Base-by-base conservation (phyloP, 1,140 invertebrate species). In the Brachionus angularis region DNA sequence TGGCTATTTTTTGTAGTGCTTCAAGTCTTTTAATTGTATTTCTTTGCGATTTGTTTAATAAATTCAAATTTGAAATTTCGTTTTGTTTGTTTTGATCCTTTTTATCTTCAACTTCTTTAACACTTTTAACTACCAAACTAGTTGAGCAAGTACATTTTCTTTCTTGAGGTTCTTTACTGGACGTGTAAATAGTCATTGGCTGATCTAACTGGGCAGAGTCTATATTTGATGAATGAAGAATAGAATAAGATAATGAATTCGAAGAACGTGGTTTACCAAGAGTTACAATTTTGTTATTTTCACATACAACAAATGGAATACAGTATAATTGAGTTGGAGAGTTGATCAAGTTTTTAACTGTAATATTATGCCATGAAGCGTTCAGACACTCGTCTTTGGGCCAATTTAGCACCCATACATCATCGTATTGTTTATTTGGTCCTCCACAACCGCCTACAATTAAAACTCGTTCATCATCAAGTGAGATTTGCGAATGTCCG, bases 311-410 rank as follows among this genome's bases (percentile, higher is more conserved):
- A 93, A 69, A 89, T 90, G 72, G 91, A 90, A 84, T 91, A 81
- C 90, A 93, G 89, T 91, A 93, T 76, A 94, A 87, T 77, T 91
- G 89, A 3, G 88, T 86, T 16, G 91, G 88, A 36, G 87, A 87
- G 82, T 87, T 87, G 76, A 90, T 86, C 74, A 86, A 85, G 79
- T 90, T 88, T 69, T 84, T 81, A 14, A 94, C 85, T 55, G 83
- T 85, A 23, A 95, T 82, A 78, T 88, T 85, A 75, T 84, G 86
- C 93, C 93, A 96, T 31, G 81, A 86, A 89, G 91, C 94, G 2
- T 73, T 73, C 3, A 74, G 73, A 25, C 71, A 67, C 64, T 79
- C 79, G 74, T 79, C 80, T 81, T 89, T 83, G 46, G 79, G 84
- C 31, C 36, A 58, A n/a, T 36, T 39, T 16, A 89, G 78, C 8